These are phyloP conservation scores for Ascidia mentula DNA, from an alignment of 23 tunicate species.

Conservation along the genomic window DNA sequence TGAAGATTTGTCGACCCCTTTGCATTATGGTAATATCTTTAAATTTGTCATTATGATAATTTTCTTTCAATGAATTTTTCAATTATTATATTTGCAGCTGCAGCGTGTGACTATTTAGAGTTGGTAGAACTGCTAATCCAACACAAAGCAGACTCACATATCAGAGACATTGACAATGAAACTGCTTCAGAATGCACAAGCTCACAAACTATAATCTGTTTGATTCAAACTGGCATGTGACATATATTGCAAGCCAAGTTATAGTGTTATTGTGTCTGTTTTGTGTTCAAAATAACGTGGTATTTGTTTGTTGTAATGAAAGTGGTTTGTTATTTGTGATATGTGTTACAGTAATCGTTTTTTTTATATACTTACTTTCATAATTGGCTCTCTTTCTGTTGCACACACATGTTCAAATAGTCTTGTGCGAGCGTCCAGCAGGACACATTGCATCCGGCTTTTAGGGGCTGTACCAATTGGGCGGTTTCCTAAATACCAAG, in stretches of 20 bases:
- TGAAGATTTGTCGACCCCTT: constrained; percentile 48
- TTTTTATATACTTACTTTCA: background rate
- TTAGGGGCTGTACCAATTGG: no score
- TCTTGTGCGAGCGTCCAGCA: background rate
- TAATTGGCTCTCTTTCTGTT: background rate
- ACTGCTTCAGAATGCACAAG: background rate
- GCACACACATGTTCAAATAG: background rate
- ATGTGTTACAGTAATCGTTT: background rate
- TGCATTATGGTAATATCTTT: constrained; percentile 78
- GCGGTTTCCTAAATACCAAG: no score
- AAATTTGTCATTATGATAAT: no score
- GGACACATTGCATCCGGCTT: background rate
- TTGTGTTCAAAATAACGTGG: no score
- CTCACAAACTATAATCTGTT: background rate
- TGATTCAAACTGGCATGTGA: no score
- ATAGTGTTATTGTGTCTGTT: no score
- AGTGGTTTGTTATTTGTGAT: background rate
- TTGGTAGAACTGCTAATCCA: background rate
- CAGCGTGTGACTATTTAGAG: background rate
- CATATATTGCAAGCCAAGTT: no score
- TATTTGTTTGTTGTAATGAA: background rate
- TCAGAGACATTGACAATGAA: background rate
- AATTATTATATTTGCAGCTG: background rate
- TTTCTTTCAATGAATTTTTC: no score
- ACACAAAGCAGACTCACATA: background rate